Percentiles rank a stretch among this genome's conserved stretches.
These are phyloP conservation scores for Lacerta viridis DNA, from an alignment of 2,797 vertebrate genomes.

Conservation along the genomic window DNA sequence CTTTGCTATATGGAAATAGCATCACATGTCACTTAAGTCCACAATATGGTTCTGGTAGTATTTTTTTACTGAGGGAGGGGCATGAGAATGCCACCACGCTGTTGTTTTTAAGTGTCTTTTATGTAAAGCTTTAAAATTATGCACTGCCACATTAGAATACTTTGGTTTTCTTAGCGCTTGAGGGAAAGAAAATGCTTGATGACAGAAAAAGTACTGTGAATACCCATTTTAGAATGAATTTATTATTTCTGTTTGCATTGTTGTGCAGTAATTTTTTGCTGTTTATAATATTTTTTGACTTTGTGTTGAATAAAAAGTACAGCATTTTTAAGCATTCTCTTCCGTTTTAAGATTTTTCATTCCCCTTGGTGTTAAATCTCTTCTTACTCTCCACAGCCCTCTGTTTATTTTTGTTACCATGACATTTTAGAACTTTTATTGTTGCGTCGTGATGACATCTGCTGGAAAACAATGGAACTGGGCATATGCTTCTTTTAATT, in stretches of 20 bases:
- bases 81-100: neutral
- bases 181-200: neutral
- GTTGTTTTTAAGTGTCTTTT: slow-evolving; percentile 12
- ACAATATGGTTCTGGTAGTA: neutral
- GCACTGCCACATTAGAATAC: neutral
- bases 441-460: slow-evolving; percentile 62
- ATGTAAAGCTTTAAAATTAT: slow-evolving; percentile 14
- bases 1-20: slow-evolving; percentile 40
- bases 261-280: slow-evolving; percentile 18
- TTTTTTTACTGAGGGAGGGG: slow-evolving; percentile 24
- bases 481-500: neutral
- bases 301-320: slow-evolving; percentile 36
- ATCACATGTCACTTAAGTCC: neutral
- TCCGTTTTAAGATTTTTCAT: slow-evolving; percentile 18
- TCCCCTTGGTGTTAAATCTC: neutral
- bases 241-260: slow-evolving; percentile 38
- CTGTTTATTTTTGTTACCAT: slow-evolving; percentile 9
- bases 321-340: slow-evolving; percentile 39
- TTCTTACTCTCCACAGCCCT: slow-evolving; percentile 5
- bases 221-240: slow-evolving; percentile 4
- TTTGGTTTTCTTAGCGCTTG: neutral
- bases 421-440: slow-evolving; percentile 9
- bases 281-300: slow-evolving; percentile 50
- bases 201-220: slow-evolving; percentile 40
- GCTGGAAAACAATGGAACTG: slow-evolving; percentile 60